Conservation (phyloP, 92 coral and sea anemone genomes). For the Chrysogorgia sp. region DNA sequence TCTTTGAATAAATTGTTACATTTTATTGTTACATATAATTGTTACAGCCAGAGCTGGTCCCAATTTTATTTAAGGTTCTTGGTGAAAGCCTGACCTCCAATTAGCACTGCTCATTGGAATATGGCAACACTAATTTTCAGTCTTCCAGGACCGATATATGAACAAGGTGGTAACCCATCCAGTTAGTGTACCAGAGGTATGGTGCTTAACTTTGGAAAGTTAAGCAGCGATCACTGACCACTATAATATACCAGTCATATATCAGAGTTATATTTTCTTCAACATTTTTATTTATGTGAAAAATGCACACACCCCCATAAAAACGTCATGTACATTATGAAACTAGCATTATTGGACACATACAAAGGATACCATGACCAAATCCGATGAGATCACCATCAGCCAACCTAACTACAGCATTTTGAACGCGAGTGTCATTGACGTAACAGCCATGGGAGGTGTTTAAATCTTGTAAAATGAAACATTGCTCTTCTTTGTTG, state of each 20-base stretch:
- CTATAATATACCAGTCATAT: neutral
- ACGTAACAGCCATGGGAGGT: slow-evolving; percentile 89
- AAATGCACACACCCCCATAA: too few species aligned
- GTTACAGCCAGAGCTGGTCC: too few species aligned
- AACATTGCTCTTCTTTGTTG: slow-evolving; percentile 76
- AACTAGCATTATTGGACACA: neutral
- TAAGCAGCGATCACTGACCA: neutral
- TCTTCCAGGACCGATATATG: too few species aligned
- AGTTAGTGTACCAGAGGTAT: too few species aligned
- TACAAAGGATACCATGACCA: slow-evolving; percentile 92
- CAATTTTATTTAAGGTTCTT: too few species aligned
- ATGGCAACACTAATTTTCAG: too few species aligned
- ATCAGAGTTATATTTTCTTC: neutral
- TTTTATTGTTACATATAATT: too few species aligned
- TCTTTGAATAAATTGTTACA: too few species aligned
- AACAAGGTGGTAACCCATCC: too few species aligned
- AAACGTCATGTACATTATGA: neutral
- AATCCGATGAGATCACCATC: slow-evolving; percentile 83
- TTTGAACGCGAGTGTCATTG: slow-evolving; percentile 86
- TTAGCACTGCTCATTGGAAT: too few species aligned
- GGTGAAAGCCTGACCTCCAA: too few species aligned
- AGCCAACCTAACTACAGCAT: slow-evolving; percentile 91
- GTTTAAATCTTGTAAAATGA: slow-evolving; percentile 80
- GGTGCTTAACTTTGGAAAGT: neutral
- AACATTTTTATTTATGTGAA: too few species aligned